Evolutionary conservation across 2,888 invertebrate genomes (phyloP), one percentile per base, ranked within the genome.

Genomic region (Eilema griseolum): DNA sequence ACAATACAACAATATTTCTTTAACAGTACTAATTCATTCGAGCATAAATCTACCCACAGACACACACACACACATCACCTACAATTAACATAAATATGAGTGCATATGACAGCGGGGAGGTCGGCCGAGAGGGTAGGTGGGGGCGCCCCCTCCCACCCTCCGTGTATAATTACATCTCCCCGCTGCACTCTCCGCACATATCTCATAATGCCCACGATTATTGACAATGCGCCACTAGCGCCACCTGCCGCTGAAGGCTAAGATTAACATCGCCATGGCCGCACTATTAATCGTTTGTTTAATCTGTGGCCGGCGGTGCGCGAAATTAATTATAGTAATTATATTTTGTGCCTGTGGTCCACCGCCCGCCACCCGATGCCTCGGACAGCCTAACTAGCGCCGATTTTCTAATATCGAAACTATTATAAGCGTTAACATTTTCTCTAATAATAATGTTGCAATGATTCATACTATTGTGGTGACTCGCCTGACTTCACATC

Each of bases 231-330:
- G 86, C 85, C 78, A 80, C 80, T 71, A 69, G 81, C 86, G 80
- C 84, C 91, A 93, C 93, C 93, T 93, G 94, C 89, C 81, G 70
- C 88, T 92, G 94, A 93, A 92, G 86, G 91, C 90, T 89, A 80
- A 88, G 89, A 94, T 93, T 92, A 92, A 90, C 91, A 91, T 92
- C 90, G 88, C 89, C 90, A 90, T 90, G 87, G 89, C 84, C 79
- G 75, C 79, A 81, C 90, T 84, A 90, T 92, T 92, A 92, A 92
- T 94, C 86, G 91, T 87, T 88, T 87, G 86, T 92, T 89, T 91
- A 89, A 90, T 89, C 89, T 85, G 88, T 78, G 83, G 79, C 83
- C 89, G 90, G 86, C 89, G 88, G 87, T 81, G 87, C 92, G 90
- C 83, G 84, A 91, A 92, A 92, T 88, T 91, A 90, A 93, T 93